Conservation (phyloP, 2,797 vertebrate species). For the Sciurus carolinensis region DNA sequence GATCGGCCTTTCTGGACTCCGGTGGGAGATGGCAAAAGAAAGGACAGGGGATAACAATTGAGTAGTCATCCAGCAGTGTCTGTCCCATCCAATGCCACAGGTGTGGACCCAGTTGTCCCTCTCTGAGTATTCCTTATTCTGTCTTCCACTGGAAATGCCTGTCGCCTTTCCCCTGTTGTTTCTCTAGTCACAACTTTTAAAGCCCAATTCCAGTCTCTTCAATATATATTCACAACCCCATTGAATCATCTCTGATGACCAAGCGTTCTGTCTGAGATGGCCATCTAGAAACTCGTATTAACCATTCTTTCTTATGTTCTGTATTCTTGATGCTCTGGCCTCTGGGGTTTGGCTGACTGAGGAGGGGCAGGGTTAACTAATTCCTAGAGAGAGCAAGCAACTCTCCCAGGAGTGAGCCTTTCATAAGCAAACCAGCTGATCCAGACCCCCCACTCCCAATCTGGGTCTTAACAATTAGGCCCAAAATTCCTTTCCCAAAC, state of each 20-base stretch:
- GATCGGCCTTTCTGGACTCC: background rate
- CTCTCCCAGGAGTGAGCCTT: background rate
- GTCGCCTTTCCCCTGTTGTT: background rate
- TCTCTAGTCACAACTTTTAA: background rate
- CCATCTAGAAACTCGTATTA: background rate
- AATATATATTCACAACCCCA: background rate
- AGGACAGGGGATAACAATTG: background rate
- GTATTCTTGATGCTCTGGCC: background rate
- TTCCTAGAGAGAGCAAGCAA: background rate
- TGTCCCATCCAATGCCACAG: background rate
- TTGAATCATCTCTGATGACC: background rate
- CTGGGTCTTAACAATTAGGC: background rate
- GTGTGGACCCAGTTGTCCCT: background rate
- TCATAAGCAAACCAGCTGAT: background rate
- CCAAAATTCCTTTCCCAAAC: background rate
- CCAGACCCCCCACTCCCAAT: background rate
- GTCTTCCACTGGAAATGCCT: background rate
- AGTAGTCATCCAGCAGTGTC: background rate
- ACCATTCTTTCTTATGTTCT: background rate
- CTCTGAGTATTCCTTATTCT: background rate
- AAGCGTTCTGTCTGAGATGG: background rate
- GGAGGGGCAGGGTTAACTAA: background rate
- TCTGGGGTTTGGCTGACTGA: background rate
- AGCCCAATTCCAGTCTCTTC: background rate
- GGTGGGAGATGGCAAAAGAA: background rate